These are phyloP conservation scores for Ceuthmochares aereus DNA, from an alignment of 2,113 vertebrate species.

Conservation along the genomic window DNA sequence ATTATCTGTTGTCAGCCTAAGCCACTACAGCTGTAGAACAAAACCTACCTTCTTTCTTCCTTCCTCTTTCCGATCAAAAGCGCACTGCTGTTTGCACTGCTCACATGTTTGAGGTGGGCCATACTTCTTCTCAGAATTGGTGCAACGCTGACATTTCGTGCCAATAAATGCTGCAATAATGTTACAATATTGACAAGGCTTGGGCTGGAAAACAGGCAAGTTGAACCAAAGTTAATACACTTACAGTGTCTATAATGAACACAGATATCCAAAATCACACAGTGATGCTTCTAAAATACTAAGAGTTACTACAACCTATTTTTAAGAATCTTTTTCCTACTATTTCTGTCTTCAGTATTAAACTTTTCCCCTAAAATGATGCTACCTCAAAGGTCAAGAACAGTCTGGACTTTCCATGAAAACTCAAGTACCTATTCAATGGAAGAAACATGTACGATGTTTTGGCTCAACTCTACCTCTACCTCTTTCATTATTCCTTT, in stretches of 20 bases:
- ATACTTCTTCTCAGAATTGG: conserved; percentile 98
- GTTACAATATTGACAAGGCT: conserved; percentile 99
- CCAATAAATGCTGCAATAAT: conserved; percentile 99
- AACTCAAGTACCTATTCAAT: neutral
- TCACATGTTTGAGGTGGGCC: conserved; percentile 96
- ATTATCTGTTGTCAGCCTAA: neutral
- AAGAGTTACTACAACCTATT: neutral
- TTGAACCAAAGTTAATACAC: neutral
- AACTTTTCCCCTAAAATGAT: neutral
- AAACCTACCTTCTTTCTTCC: conserved; percentile 91
- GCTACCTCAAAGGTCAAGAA: neutral
- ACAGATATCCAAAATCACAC: neutral
- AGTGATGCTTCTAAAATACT: neutral
- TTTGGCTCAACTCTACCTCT: neutral
- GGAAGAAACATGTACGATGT: neutral
- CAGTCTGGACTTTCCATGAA: neutral
- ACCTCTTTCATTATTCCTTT: neutral
- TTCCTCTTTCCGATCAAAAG: conserved; percentile 98
- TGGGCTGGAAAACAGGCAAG: conserved; percentile 83
- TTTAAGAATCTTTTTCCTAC: neutral
- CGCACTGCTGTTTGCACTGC: conserved; percentile 98
- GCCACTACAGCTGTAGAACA: neutral
- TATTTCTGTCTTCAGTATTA: neutral
- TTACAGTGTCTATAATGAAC: neutral
- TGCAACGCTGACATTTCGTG: conserved; percentile 97